Evolutionary conservation across 92 coral and sea anemone species (phyloP), one percentile per base, ranked within the genome.

Genomic region (Muricea muricata): DNA sequence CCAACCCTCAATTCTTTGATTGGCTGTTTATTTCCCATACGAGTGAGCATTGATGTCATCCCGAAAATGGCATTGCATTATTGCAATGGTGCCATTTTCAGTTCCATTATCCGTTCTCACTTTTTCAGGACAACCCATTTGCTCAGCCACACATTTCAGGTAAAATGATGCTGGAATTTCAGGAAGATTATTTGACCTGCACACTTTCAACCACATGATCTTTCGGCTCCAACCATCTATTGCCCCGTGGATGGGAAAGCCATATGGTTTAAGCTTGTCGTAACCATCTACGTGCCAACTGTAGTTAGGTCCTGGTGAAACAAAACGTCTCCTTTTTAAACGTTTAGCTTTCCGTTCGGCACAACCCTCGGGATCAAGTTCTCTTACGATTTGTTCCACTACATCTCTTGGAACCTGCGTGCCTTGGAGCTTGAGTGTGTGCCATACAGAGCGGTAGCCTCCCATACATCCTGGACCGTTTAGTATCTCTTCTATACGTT

Each of bases 191-290:
- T 75, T 84, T 74, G 83, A 74, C 30, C 88, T 84, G 13, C 74
- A 29, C 46, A 84, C 83, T 15, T 69, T 75, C 73, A 85, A 45
- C 83, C 88, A 85, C 76, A 76, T 75, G 23, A 85, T 32, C 70
- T 80, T 76, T 23, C 89, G 54, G 75, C 83, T 85, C 88, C 88
- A 85, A n/a, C 88, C 88, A 40, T 85, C 88, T 13, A 85, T 85
- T 15, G 52, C 60, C 1, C 83, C 83, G 60, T 85, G 88, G 29
- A 85, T 60, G 7, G 88, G 88, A 40, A 85, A 85, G 29, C 88
- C 83, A 31, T 85, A 85, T 5, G 88, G 83, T 40, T 85, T 85
- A 14, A 85, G 14, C 74, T 75, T 85, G 34, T 85, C 88, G 48
- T 85, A 85, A 6, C 88, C 83, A 85, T 85, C 88, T 7, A 32